These are phyloP conservation scores for Aleiodes alternator DNA, from an alignment of 2,888 invertebrate genomes.

Conservation along the genomic window DNA sequence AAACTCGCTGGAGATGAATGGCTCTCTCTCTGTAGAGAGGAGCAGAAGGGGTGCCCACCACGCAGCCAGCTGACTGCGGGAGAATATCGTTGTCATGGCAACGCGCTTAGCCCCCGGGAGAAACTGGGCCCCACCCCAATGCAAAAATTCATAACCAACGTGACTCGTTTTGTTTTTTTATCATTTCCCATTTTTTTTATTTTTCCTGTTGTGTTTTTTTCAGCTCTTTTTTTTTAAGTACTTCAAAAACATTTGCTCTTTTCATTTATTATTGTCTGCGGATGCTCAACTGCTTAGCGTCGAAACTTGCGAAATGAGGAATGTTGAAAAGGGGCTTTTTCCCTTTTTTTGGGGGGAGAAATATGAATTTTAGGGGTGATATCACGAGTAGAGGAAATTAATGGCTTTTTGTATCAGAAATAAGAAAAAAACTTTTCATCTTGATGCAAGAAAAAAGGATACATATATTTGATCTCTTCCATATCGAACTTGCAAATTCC, in stretches of 20 bases:
- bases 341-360: conserved; percentile 1
- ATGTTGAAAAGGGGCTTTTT: neutral
- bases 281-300: neutral
- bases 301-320: too few relatives aligned
- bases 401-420: neutral
- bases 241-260: conserved; percentile 13
- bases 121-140: conserved; percentile 65
- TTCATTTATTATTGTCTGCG: conserved; percentile 14
- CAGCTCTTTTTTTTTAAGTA: conserved; percentile 8
- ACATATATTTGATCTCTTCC: conserved; percentile 91
- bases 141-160: conserved; percentile 58
- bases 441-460: conserved; percentile 81
- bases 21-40: conserved; percentile 61
- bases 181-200: conserved; percentile 24
- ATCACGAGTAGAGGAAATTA: too few relatives aligned
- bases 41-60: conserved; percentile 52
- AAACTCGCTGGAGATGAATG: conserved; percentile 67
- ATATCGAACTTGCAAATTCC: conserved; percentile 89
- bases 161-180: conserved; percentile 33
- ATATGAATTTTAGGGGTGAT: neutral
- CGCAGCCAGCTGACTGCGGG: conserved; percentile 71
- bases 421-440: neutral
- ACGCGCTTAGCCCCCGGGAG: conserved; percentile 69
- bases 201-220: conserved; percentile 4
- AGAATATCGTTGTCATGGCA: conserved; percentile 69